Evolutionary conservation across 1,140 invertebrate species (phyloP).

Genomic region (Lordiphosa stackelbergi): DNA sequence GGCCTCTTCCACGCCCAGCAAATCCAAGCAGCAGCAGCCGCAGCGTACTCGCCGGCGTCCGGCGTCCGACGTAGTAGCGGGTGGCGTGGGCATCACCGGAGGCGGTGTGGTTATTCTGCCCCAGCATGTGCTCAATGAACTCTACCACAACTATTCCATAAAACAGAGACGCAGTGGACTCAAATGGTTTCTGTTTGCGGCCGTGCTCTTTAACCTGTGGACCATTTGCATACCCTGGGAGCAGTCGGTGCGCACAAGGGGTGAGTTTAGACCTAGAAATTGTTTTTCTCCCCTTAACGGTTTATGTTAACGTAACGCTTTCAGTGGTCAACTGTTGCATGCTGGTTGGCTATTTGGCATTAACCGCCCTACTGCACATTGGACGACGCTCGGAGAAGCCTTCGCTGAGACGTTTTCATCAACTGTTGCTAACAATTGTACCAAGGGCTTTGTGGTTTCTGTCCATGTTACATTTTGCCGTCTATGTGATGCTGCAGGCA

Average conservation of each 20-base stretch:
- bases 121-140: slow-evolving; percentile 82
- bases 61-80: slow-evolving; percentile 52
- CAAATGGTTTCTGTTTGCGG: slow-evolving; percentile 84
- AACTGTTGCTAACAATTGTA: slow-evolving; percentile 42
- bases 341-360: slow-evolving; percentile 48
- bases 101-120: slow-evolving; percentile 74
- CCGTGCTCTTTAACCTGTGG: slow-evolving; percentile 84
- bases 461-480: slow-evolving; percentile 51
- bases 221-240: slow-evolving; percentile 81
- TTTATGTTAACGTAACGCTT: neutral
- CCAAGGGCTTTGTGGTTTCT: slow-evolving; percentile 52
- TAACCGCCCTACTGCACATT: slow-evolving; percentile 50
- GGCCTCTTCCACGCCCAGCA: slow-evolving; percentile 38
- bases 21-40: slow-evolving; percentile 28
- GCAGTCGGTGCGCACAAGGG: slow-evolving; percentile 62
- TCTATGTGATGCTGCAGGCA: slow-evolving; percentile 51
- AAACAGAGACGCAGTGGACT: slow-evolving; percentile 87
- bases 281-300: neutral
- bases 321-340: slow-evolving; percentile 59
- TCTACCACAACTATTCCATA: slow-evolving; percentile 87
- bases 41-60: slow-evolving; percentile 39
- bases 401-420: slow-evolving; percentile 41
- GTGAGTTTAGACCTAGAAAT: slow-evolving; percentile 36
- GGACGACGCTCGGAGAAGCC: slow-evolving; percentile 47
- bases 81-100: slow-evolving; percentile 52